Base-by-base conservation (phyloP, 2,113 vertebrate genomes). In the Litocranius walleri region DNA sequence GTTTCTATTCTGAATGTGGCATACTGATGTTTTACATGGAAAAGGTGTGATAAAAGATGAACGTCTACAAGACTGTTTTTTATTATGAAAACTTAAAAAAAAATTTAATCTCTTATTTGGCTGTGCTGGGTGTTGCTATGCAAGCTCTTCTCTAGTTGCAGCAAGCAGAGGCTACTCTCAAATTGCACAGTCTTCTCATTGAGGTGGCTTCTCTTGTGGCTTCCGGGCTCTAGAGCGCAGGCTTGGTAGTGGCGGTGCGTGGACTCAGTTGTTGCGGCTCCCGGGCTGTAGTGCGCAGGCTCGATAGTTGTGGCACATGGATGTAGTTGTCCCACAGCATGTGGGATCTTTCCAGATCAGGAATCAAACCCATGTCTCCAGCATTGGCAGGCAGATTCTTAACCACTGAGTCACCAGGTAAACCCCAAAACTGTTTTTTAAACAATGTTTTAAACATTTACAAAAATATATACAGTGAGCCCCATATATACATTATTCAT, bases 1-100 rank as follows among this genome's bases (percentile, higher is more conserved):
- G 9, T 84, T 88, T 87, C 90, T 86, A 8, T 57, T 93, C n/a
- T 97, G 40, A 91, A 57, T 64, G 96, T 61, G 80, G 6, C 88
- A 83, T 23, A 81, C 48, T 71, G 88, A 59, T 16, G 29, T 17
- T 91, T 97, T 88, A 93, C 88, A 33, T 95, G 54, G 3, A 92
- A 30, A 88, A 93, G 15, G 7, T 87, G 14, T 91, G 27, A 13
- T 86, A 43, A 83, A 90, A 90, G n/a, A 61, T 27, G 52, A 86
- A 33, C 21, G 17, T 56, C 33, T 84, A 19, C 54, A 91, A 88
- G 36, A 17, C 23, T 62, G 15, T 54, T 95, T 82, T 93, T 84
- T 85, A 23, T 88, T 85, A 12, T 78, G 67, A 52, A 87, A 94
- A 57, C 12, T 40, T 74, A 2, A 27, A 43, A 74, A 9, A 9